Conservation (phyloP, 2,797 vertebrate species). For the Acipenser oxyrinchus region DNA sequence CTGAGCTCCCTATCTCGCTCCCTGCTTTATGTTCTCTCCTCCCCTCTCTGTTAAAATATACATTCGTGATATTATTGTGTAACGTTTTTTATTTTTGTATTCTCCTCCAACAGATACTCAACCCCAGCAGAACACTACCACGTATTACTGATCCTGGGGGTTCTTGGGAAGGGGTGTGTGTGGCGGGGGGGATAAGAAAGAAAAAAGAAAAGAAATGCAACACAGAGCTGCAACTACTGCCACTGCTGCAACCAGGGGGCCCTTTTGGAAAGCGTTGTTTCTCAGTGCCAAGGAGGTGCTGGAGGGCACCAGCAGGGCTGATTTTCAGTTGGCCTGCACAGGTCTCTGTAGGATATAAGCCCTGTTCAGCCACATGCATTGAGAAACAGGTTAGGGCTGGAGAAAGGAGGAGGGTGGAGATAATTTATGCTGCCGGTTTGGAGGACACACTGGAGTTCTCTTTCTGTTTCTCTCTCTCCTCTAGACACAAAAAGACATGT, state of each 20-base stretch:
- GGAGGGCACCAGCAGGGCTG: neutral
- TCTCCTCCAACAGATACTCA: conserved; percentile 74
- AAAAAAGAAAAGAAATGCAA: conserved; percentile 23
- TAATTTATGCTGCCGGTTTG: conserved; percentile 23
- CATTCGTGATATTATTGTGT: neutral
- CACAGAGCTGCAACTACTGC: conserved; percentile 13
- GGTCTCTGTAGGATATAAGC: conserved; percentile 13
- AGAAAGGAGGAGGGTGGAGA: conserved; percentile 11
- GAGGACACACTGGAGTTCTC: conserved; percentile 25
- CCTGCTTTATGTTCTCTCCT: neutral
- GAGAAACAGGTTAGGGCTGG: conserved; percentile 7
- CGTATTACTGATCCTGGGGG: conserved; percentile 66
- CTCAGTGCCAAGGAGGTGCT: neutral
- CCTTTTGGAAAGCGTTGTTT: neutral
- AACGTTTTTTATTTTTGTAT: neutral
- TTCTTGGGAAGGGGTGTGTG: conserved; percentile 44
- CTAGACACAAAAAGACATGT: conserved; percentile 28
- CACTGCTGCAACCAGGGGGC: conserved; percentile 6
- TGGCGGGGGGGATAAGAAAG: conserved; percentile 23
- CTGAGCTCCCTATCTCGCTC: neutral
- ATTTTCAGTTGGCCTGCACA: neutral
- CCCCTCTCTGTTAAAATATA: no score
- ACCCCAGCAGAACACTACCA: conserved; percentile 86
- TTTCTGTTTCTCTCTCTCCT: conserved; percentile 22
- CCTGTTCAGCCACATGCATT: conserved; percentile 4